These are phyloP conservation scores for Eurystomus glaucurus DNA, from an alignment of 2,797 vertebrate species.

Conservation along the genomic window DNA sequence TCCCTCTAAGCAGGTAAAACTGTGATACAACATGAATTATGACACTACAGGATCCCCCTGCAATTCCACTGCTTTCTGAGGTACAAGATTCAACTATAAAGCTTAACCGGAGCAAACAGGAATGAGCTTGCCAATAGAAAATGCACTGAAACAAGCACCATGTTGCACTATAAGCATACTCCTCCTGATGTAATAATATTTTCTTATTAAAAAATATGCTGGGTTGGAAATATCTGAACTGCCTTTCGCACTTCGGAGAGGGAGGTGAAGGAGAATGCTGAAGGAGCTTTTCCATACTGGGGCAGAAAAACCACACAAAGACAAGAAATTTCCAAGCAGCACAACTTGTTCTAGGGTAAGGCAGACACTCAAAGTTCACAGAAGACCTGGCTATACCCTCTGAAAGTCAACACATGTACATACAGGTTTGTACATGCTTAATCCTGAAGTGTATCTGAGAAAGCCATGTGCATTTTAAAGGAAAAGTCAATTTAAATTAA, in stretches of 20 bases:
- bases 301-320: background rate
- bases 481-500: background rate
- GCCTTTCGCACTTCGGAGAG: background rate
- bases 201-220: constrained; percentile 26
- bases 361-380: background rate
- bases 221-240: constrained; percentile 20
- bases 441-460: background rate
- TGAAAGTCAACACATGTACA: background rate
- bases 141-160: background rate
- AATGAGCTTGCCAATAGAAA: background rate
- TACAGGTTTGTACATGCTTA: background rate
- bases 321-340: background rate
- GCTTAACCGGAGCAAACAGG: background rate
- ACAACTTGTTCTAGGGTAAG: background rate
- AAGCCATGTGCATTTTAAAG: background rate
- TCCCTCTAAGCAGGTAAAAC: background rate
- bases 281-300: background rate
- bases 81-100: background rate
- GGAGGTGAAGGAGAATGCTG: background rate
- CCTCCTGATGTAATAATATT: constrained; percentile 50
- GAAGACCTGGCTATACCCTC: background rate
- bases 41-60: background rate
- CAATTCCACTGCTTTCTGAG: background rate
- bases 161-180: constrained; percentile 34
- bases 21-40: background rate